Conservation (phyloP, 2,888 invertebrate species). For the Phasia obesa region DNA sequence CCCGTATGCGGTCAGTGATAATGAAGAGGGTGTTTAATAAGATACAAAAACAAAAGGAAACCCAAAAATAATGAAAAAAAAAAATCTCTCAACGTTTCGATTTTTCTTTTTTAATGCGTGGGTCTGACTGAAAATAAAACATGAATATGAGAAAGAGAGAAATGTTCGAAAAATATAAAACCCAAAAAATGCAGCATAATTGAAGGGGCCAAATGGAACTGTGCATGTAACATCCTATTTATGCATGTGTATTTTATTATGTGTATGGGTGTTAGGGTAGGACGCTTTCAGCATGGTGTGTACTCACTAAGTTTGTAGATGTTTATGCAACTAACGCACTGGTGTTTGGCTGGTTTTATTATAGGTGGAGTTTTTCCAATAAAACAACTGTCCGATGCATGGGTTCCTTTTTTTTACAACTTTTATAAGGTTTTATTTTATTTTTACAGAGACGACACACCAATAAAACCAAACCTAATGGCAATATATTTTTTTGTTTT, state of each 20-base stretch:
- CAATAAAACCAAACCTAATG: conserved; percentile 66
- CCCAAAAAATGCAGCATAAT: conserved; percentile 30
- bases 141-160: conserved; percentile 5
- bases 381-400: conserved; percentile 63
- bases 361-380: conserved; percentile 70
- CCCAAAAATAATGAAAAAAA: conserved; percentile 8
- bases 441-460: conserved; percentile 54
- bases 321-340: conserved; percentile 69
- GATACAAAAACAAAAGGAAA: conserved; percentile 12
- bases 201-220: conserved; percentile 9
- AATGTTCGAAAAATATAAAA: background rate
- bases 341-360: conserved; percentile 63
- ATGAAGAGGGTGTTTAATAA: conserved; percentile 51
- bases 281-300: background rate
- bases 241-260: conserved; percentile 12
- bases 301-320: conserved; percentile 58
- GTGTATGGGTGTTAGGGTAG: conserved; percentile 8
- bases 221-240: background rate
- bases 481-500: conserved; percentile 31
- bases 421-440: conserved; percentile 50
- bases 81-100: background rate
- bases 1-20: conserved; percentile 4
- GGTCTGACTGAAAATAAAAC: conserved; percentile 36
- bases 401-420: conserved; percentile 22
- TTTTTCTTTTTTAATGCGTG: conserved; percentile 55